phyloP scores from a whole-genome alignment of 2,797 vertebrate genomes.

The Kryptolebias ocellatus region DNA sequence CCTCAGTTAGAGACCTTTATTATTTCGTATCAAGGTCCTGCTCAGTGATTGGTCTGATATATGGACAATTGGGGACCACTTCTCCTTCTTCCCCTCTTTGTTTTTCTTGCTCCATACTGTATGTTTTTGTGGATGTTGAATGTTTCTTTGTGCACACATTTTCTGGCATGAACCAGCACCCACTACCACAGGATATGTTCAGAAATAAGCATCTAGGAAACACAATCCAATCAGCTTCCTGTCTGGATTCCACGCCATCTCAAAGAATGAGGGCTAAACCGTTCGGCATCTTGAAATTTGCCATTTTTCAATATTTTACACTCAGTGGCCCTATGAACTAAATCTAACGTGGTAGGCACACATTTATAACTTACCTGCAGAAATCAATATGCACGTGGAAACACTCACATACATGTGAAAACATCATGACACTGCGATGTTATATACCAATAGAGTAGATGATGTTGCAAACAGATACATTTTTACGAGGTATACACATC shows the following conservation, averaged over 20 bases:
- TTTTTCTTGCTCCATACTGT: constrained; percentile 37
- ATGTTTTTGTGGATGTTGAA: constrained; percentile 57
- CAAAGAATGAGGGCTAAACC: neutral
- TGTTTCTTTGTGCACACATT: constrained; percentile 59
- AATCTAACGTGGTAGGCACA: constrained; percentile 2
- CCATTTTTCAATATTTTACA: neutral
- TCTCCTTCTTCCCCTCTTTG: constrained; percentile 42
- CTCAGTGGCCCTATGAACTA: neutral
- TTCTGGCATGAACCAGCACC: constrained; percentile 50
- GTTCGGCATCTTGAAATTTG: neutral
- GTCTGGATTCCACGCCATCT: constrained; percentile 18
- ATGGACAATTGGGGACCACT: constrained; percentile 45
- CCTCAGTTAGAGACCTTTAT: constrained; percentile 57
- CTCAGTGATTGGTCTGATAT: constrained; percentile 46
- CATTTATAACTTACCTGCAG: constrained; percentile 15
- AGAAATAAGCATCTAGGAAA: constrained; percentile 23
- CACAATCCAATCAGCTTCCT: constrained; percentile 39
- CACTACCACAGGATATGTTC: constrained; percentile 50
- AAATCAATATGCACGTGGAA: constrained; percentile 3
- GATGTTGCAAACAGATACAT: constrained; percentile 1
- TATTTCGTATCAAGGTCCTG: constrained; percentile 55
- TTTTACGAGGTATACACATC: too few species aligned
- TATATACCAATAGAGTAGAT: neutral
- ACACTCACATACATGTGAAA: constrained; percentile 11
- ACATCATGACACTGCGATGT: neutral